Base-by-base conservation (phyloP, 1,140 invertebrate species). In the Yoshiicerus persimilis region DNA sequence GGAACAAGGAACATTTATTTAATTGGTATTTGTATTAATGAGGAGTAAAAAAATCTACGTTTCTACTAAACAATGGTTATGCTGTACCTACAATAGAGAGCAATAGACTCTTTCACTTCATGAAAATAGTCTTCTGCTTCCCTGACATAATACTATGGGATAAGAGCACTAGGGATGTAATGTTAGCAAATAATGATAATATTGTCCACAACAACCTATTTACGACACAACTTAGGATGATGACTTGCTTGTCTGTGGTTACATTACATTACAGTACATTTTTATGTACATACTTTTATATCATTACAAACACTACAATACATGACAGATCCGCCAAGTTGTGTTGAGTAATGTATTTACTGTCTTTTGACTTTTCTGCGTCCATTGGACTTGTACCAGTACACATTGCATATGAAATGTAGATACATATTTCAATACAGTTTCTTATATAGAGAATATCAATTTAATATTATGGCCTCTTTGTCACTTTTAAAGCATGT, bases 121-220 rank as follows among this genome's bases (percentile, higher is more conserved):
- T 80, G 32, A 80, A 80, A 80, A 80, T 80, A 80, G 4, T 80
- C 75, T 80, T 80, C 32, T 80, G 75, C 75, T 80, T 36, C 75
- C 4, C 32, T 80, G 75, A 30, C 75, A 80, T 23, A 80, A 80
- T 23, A 80, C 75, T n/a, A 34, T 23, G n/a, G 75, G 16, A 23
- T 34, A 32, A 32, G 30, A 30, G 30, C 70, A 75, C 13, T 27
- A 75, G 27, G 13, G 32, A 38, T 80, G 32, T 80, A 80, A 80
- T 80, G 75, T 80, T 80, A 80, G 30, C 75, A 80, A 80, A 80
- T 80, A 80, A 80, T 80, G 75, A 38, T 36, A 80, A 80, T 80
- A 80, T 80, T 80, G 75, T 32, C 75, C 75, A 80, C 75, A 80
- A 80, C 75, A 80, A 38, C 30, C 16, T 80, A 80, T 80, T 80